Base-by-base conservation (phyloP, 2,113 vertebrate genomes). In the Romanogobio albipinnatus region DNA sequence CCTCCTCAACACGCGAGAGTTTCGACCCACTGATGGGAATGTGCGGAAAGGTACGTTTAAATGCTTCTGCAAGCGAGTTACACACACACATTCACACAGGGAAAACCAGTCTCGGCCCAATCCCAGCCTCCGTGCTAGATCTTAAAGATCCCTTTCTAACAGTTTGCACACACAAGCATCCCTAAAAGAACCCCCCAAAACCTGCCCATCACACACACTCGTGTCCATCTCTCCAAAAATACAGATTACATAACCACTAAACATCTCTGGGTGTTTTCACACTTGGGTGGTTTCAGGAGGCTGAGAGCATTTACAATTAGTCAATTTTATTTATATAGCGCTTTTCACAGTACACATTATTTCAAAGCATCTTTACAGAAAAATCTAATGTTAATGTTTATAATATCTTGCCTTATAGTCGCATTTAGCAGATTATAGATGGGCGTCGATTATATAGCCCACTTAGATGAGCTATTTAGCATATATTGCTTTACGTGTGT, bases 1-100 rank as follows among this genome's bases (percentile, higher is more conserved):
- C 93, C 95, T 98, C 87, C 96, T 98, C 90, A 96, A 96, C 92
- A 95, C 95, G 43, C 94, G 95, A 14, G 97, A 98, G 92, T 96
- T 96, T n/a, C 95, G 96, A 70, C 95, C 96, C 90, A 94, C 96
- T 83, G 97, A 97, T 85, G 96, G 96, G 84, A 97, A 96, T 91
- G 96, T 97, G 92, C 95, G 96, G 90, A 98, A 97, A 98, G 97
- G 96, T 97, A 94, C 79, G 90, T 91, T 56, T 81, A 85, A 61
- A 84, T 77, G 15, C 84, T 64, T 76, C 17, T 11, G 17, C 45
- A 53, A 2, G 24, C 5, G 9, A 3, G n/a, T 58, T 11, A 58
- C 78, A 83, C 53, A 19, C 70, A n/a, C 71, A 81, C 3, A 56
- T 71, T 29, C 39, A 85, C 36, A 73, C 36, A 70, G 70, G 9